Evolutionary conservation across 2,888 invertebrate species (phyloP).

Genomic region (Philopedon plagiatum): DNA sequence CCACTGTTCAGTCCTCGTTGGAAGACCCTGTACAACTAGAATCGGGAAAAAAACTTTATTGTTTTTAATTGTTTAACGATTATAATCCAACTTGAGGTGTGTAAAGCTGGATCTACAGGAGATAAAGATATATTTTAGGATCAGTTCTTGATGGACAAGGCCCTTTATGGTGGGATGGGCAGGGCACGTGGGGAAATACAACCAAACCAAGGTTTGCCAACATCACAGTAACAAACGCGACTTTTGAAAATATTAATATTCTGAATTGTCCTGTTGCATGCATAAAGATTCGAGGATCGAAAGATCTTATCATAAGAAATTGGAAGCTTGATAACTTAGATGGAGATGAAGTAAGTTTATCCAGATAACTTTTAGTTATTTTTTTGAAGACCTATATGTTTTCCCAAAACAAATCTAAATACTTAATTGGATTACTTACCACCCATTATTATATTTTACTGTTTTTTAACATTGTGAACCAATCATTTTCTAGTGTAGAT

Average conservation of each 20-base stretch:
- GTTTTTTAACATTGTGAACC: too few relatives aligned
- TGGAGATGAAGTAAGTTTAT: conserved; percentile 28
- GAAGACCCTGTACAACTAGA: too few relatives aligned
- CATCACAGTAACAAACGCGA: conserved; percentile 9
- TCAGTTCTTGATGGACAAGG: conserved; percentile 41
- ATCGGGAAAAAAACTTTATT: too few relatives aligned
- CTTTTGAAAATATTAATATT: conserved; percentile 25
- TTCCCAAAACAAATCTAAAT: too few relatives aligned
- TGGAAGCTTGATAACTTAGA: conserved; percentile 30
- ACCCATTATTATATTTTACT: too few relatives aligned
- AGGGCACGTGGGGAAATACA: conserved; percentile 21
- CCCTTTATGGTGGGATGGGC: conserved; percentile 33
- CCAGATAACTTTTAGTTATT: too few relatives aligned
- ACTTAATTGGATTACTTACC: too few relatives aligned
- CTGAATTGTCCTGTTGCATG: conserved; percentile 31
- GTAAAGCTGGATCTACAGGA: neutral
- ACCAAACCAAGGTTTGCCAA: conserved; percentile 26
- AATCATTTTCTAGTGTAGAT: too few relatives aligned
- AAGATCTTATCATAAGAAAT: conserved; percentile 31
- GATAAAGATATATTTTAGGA: neutral
- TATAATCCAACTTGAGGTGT: too few relatives aligned
- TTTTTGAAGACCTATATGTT: too few relatives aligned
- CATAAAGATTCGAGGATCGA: neutral
- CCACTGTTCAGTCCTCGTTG: too few relatives aligned
- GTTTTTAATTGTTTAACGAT: too few relatives aligned